Base-by-base conservation (phyloP, 1,140 invertebrate genomes). In the Spodoptera frugiperda region DNA sequence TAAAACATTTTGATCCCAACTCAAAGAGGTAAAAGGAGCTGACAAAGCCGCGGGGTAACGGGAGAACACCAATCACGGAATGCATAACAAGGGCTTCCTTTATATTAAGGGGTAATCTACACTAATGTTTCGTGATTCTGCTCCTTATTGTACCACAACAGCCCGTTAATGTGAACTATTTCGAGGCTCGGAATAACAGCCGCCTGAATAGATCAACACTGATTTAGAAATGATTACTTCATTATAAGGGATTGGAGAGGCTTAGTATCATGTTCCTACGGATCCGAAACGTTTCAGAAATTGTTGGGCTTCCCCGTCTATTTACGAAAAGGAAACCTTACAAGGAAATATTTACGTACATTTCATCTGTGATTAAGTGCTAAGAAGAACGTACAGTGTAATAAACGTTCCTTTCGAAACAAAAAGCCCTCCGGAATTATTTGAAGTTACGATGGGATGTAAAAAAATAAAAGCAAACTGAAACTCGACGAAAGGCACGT, bases 1-100 rank as follows among this genome's bases (percentile, higher is more conserved):
- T 71, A 80, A 53, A 86, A 86, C 73, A 83, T 84, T 84, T 82
- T 83, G 83, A 86, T 80, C 65, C 39, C 71, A 51, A 80, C 75
- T 77, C 78, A 77, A 78, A 80, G 78, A 68, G 15, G 54, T 57
- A 12, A 57, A 19, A 54, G 39, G 51, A 68, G 79, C 77, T 78
- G 82, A 82, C 80, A 85, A 80, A 84, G 78, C 80, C 53, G 49
- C 17, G 77, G 72, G 53, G 51, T 67, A 68, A 65, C n/a, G 73
- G 54, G 46, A 77, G 73, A 12, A 71, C 33, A 57, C 33, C 79
- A 83, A 81, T 83, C 82, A 81, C 74, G 63, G 79, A 75, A 79
- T 81, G 80, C 79, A 81, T 83, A 83, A 79, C 78, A 83, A 83
- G 78, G 63, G 65, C 46, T 78, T 78, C 51, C 53, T 21, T 68